Base-by-base conservation (phyloP, 2,888 invertebrate species). In the Tiphia femorata region DNA sequence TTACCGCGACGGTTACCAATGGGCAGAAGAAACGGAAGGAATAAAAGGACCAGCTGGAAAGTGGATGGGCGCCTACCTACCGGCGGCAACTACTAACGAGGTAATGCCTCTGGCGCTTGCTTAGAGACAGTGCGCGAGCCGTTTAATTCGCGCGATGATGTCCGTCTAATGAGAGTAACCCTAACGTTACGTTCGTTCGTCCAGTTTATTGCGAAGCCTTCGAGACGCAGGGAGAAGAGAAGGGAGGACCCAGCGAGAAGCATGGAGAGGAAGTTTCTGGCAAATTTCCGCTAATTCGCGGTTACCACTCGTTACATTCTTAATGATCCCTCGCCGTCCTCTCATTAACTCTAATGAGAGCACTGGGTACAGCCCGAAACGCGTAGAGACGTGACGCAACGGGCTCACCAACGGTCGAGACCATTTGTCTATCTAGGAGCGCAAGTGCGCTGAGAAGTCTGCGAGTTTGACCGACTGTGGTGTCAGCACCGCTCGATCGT, bases 301-400 rank as follows among this genome's bases (percentile, higher is more conserved):
- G 38, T 20, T 33, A 50, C 59, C 47, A 42, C 38, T 58, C 50
- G 49, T 63, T 62, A 12, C 48, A 35, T 41, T 42, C 44, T 49
- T 55, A 64, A 61, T 49, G 54, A 58, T 42, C 44, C 49, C 46
- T 49, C 42, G 46, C 41, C 58, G 53, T 46, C 51, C 48, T 47
- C 59, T 63, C 64, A 62, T 62, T 64, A 51, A 21, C 19, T 42
- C 41, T 64, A 62, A 64, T 63, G 53, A 59, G 52, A 51, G n/a
- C n/a, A n/a, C 12, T 48, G 46, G 25, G n/a, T 21, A n/a, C n/a
- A n/a, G n/a, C n/a, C n/a, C 52, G 52, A 51, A 56, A 14, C 20
- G 20, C 47, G 52, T 47, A 55, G 33, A 33, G 52, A 58, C 48
- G 51, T 55, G 38, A 58, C 61, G 61, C 33, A 50, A n/a, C n/a